phyloP scores from a whole-genome alignment of 2,113 vertebrate genomes.

The Bolborhynchus lineola region DNA sequence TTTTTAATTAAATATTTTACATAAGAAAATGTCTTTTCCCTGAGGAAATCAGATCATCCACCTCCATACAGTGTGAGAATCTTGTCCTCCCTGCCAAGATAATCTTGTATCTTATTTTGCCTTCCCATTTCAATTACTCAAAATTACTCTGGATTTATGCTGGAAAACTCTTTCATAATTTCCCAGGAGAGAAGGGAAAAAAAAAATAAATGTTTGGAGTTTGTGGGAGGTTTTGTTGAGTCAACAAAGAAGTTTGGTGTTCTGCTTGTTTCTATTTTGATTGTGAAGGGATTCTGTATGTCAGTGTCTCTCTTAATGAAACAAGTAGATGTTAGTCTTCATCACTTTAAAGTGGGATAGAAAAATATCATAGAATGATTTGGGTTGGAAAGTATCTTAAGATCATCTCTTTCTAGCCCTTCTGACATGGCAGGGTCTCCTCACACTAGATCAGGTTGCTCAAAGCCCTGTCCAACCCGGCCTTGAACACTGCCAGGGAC shows the following conservation, averaged over 20 bases:
- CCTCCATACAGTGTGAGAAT: neutral
- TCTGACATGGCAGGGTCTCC: neutral
- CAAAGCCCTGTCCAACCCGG: neutral
- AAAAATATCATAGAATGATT: neutral
- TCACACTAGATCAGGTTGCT: neutral
- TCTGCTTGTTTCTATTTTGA: neutral
- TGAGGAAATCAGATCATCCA: neutral
- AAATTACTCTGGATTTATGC: conserved; percentile 10
- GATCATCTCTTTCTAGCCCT: neutral
- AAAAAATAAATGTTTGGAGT: neutral
- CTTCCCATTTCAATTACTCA: neutral
- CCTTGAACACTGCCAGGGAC: neutral
- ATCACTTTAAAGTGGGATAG: neutral
- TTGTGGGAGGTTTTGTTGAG: neutral
- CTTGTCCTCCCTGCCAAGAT: conserved; percentile 13
- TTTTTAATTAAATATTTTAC: conserved; percentile 12
- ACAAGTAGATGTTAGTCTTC: neutral
- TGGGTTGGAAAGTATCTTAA: neutral
- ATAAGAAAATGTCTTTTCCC: neutral
- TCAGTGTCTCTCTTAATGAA: neutral
- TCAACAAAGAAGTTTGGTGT: neutral
- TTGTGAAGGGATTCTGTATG: neutral
- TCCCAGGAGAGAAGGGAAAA: neutral
- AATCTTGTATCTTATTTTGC: neutral
- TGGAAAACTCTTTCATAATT: neutral